Evolutionary conservation across 2,797 vertebrate species (phyloP), one percentile per base, ranked within the genome.

Genomic region (Darevskia nairensis): DNA sequence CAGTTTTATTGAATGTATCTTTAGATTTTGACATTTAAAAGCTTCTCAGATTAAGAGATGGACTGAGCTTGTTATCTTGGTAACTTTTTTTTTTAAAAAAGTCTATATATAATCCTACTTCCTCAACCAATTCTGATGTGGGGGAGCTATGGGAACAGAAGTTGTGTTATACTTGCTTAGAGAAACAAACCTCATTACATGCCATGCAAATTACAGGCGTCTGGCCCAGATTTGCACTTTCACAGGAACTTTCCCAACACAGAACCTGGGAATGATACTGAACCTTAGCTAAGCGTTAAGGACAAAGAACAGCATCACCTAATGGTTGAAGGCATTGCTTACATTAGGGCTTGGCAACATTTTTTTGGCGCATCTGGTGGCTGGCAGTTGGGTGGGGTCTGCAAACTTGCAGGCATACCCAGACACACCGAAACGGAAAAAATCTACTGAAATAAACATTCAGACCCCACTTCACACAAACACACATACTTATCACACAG

Each of bases 1-100:
- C 32, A 86, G 13, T 80, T 95, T 90, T 85, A 87, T 39, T 85
- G 50, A 81, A 86, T 71, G 32, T 78, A 0, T 87, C n/a, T 61
- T 39, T 81, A 84, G 85, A 84, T 0, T 84, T 85, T 84, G 75
- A 78, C 0, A 72, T 55, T 11, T 66, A 8, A 82, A 92, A 86
- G 55, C 71, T 0, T 46, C 15, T n/a, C 27, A 4, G 13, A 21
- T 80, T 75, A 27, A 80, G n/a, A 4, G 79, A 41, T 23, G 68
- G 0, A 23, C 1, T 41, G 8, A 90, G 8, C 21, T 39, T 69
- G 72, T 78, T 78, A 88, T 3, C 17, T 91, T 89, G 80, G 61
- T 29, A 23, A 2, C 46, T 50, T 50, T 13, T 50, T 15, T n/a
- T n/a, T n/a, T n/a, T n/a, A n/a, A 55, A 55, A 15, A 55, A 15